Base-by-base conservation (phyloP, 2,113 vertebrate genomes). In the Diadophis punctatus region DNA sequence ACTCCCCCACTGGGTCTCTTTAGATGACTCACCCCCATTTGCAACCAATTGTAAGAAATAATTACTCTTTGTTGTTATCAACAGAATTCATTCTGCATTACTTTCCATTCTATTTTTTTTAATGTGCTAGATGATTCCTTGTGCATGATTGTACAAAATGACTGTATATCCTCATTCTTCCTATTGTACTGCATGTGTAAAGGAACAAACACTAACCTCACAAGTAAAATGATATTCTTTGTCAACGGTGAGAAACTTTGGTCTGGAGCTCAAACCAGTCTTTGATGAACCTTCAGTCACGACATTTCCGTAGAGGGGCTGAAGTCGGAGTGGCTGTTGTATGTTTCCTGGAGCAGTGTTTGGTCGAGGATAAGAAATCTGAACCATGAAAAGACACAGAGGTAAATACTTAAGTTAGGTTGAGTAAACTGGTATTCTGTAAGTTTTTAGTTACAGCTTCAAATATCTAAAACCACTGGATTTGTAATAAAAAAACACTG, bases 311-410 rank as follows among this genome's bases (percentile, higher is more conserved):
- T 84, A 96, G 90, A 98, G 97, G 0, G 98, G 99, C 93, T 98
- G 98, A 60, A 99, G 97, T 49, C 96, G 97, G 90, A 96, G 93
- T 0, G 97, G 98, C 55, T 97, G 97, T 91, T 98, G 98, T 93
- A 96, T 96, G 30, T 98, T 98, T 92, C 98, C 99, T 0, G 98
- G 98, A 86, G 98, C 98, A 0, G 98, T 99, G 88, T 97, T 98
- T 51, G 99, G 98, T 34, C 98, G 95, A 60, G 98, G 97, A 1
- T 96, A 98, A 55, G 96, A 93, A 60, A 96, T 94, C 99, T 95
- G 93, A 48, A 95, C 34, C 94, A 95, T 94, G 86, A 25, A 87
- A 92, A 91, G 16, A 93, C 56, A 92, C 5, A 22, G 34, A 43
- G n/a, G 74, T 80, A 22, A 80, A 80, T 80, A 22, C 34, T 20